phyloP scores from a whole-genome alignment of 2,797 vertebrate genomes.

The Nyctalus aviator region DNA sequence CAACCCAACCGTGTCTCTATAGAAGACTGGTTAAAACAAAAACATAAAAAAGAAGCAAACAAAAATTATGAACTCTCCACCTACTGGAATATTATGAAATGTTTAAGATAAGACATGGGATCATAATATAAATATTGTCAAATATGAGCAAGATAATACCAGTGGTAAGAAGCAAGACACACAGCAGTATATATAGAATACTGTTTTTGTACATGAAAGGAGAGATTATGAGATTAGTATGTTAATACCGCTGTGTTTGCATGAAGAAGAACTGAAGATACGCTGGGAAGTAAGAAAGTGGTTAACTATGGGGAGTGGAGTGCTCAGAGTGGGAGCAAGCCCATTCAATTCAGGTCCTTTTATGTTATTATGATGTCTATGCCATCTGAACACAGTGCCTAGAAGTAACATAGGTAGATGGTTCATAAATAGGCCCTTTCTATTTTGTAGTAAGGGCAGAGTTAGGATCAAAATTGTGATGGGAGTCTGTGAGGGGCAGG shows the following conservation, averaged over 20 bases:
- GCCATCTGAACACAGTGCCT: not conserved
- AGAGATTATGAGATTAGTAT: accelerated
- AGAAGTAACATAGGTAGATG: not conserved
- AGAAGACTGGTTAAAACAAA: conserved; percentile 1
- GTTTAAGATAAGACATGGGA: not conserved
- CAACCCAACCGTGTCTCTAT: not conserved
- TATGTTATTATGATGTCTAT: not conserved
- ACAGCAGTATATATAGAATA: accelerated
- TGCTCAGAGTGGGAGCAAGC: not conserved
- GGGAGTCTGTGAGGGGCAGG: not conserved
- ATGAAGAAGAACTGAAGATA: not conserved
- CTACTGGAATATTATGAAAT: not conserved
- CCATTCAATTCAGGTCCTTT: not conserved
- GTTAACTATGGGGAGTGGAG: not conserved
- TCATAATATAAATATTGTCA: not conserved
- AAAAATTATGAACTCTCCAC: not conserved
- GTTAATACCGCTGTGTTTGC: not conserved
- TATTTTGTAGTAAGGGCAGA: not conserved
- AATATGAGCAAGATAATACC: not conserved
- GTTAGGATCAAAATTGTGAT: not conserved
- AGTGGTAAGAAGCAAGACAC: not conserved
- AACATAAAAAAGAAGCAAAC: not conserved
- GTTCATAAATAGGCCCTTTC: not conserved
- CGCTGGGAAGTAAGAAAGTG: not conserved
- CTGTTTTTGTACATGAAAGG: not conserved